Evolutionary conservation across 1,140 invertebrate genomes (phyloP).

Genomic region (Riptortus pedestris): DNA sequence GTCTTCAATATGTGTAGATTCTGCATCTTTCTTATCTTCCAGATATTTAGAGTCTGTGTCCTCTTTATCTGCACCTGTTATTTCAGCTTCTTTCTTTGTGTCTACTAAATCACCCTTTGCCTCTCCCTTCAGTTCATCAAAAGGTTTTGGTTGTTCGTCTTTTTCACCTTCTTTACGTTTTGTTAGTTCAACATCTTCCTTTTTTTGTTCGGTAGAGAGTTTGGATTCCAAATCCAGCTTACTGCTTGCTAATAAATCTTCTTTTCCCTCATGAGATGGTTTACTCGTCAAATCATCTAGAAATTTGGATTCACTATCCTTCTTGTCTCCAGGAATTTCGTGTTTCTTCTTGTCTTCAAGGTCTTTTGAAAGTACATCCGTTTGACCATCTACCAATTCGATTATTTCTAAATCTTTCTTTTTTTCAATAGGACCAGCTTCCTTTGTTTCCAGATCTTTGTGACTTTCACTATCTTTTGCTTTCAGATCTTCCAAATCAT

Average conservation of each 20-base stretch:
- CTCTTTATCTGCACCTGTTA: not conserved
- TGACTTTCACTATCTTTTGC: no score
- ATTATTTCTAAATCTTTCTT: not conserved
- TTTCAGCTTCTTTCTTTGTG: not conserved
- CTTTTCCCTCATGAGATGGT: no score
- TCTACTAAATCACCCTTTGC: not conserved
- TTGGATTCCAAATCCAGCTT: no score
- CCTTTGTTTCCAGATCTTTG: not conserved
- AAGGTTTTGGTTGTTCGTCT: not conserved
- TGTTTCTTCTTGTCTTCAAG: no score
- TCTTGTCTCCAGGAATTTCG: no score
- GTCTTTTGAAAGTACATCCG: not conserved
- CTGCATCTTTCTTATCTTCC: not conserved
- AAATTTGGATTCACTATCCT: no score
- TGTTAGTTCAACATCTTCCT: not conserved
- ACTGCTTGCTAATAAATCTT: no score
- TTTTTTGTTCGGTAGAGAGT: not conserved
- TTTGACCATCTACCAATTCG: not conserved
- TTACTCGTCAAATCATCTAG: no score
- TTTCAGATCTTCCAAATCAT: no score
- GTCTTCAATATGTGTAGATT: not conserved
- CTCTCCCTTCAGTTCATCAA: not conserved
- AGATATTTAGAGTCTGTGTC: not conserved
- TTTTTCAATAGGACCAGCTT: not conserved
- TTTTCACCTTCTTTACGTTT: conserved; percentile 6